A percentile compares a stretch with the other conserved stretches of the same genome.
phyloP scores from a whole-genome alignment of 2,797 vertebrate species.

The Argentina silus region DNA sequence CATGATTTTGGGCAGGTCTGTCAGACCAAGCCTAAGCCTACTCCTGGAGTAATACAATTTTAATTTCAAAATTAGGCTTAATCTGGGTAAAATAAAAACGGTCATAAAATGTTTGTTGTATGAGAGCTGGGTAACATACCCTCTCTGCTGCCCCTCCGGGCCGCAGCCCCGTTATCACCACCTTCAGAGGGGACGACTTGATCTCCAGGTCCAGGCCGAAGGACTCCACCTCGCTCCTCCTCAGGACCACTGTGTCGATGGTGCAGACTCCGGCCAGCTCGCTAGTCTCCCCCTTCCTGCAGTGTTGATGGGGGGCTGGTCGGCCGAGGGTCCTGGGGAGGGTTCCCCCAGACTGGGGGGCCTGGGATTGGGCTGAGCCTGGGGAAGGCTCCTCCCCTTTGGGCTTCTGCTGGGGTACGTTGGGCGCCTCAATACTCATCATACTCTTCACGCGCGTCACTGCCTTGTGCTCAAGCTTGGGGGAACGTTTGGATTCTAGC shows the following conservation, averaged over 20 bases:
- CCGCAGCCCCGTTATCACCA: constrained; percentile 77
- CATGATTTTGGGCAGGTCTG: background rate
- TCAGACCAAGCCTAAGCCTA: no score
- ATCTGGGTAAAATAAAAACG: no score
- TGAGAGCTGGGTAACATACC: constrained; percentile 67
- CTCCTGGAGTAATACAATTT: no score
- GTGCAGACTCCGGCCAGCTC: constrained; percentile 57
- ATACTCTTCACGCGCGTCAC: constrained; percentile 81
- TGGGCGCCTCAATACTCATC: constrained; percentile 77
- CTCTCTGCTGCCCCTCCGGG: constrained; percentile 80
- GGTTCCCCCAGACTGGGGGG: constrained; percentile 53
- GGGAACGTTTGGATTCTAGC: constrained; percentile 80
- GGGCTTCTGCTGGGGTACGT: constrained; percentile 61
- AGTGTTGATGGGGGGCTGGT: constrained; percentile 58
- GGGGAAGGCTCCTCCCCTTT: constrained; percentile 67
- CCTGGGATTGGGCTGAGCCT: constrained; percentile 35
- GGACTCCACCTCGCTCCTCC: constrained; percentile 74
- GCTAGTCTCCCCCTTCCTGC: constrained; percentile 69
- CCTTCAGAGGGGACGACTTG: constrained; percentile 78
- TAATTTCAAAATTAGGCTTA: no score
- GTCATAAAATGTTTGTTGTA: no score
- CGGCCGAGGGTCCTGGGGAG: constrained; percentile 36
- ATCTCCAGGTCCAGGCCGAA: constrained; percentile 85
- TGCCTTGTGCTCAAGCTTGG: constrained; percentile 88
- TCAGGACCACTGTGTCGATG: constrained; percentile 73